Base-by-base conservation (phyloP, 2,888 invertebrate species). In the Timandra comae region DNA sequence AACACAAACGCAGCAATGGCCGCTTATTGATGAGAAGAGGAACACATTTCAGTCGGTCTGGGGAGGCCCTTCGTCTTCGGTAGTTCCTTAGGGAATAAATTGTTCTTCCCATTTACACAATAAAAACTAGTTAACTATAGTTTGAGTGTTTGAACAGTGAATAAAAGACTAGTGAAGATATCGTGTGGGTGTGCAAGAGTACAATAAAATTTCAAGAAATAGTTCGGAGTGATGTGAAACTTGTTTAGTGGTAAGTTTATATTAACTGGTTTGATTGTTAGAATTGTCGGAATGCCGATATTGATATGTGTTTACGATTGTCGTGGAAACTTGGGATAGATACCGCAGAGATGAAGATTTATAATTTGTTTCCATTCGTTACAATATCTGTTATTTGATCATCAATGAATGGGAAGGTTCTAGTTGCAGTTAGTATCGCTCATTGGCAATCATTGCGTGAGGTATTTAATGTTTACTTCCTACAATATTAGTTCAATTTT, bases 231-330 rank as follows among this genome's bases (percentile, higher is more conserved):
- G 51, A 49, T 59, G 56, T 60, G 59, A 72, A 57, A 67, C 67
- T 64, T 66, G 69, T 59, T 63, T 71, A 52, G 64, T 69, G 80
- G 81, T 81, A 66, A 80, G 81, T 78, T 60, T 16, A 5, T 16
- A 16, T 16, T 5, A 6, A 49, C 33, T 16, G 24, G 32, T 16
- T 35, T 34, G 29, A 27, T 38, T 24, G 27, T 34, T 38, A 46
- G 36, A 49, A 46, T 41, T 41, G 46, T 46, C 38, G 12, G 16
- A 7, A 19, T n/a, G 9, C 12, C 16, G 16, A 16, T 16, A 10
- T 7, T 4, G 24, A 7, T 22, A 4, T 10, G 24, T 24, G 24
- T 10, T n/a, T n/a, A n/a, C n/a, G n/a, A n/a, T n/a, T n/a, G n/a
- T n/a, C n/a, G n/a, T n/a, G n/a, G n/a, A n/a, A n/a, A n/a, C n/a